Evolutionary conservation across 2,888 invertebrate genomes (phyloP).

Genomic region (Brenthis hecate): DNA sequence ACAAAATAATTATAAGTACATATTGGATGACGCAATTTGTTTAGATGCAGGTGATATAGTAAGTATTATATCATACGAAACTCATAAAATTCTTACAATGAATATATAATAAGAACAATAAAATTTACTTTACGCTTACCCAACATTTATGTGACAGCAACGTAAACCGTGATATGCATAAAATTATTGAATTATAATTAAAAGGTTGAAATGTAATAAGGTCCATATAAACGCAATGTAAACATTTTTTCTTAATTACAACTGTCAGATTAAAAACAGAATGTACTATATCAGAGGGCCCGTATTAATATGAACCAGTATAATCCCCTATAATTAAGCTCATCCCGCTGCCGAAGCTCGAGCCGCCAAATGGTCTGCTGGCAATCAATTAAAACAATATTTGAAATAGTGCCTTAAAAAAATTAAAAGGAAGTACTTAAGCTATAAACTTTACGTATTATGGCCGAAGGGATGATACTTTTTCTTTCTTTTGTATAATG

Average conservation of each 20-base stretch:
- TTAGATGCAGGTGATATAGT: too few relatives aligned
- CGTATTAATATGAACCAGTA: constrained; percentile 57
- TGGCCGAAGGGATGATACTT: constrained; percentile 48
- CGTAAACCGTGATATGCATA: background rate
- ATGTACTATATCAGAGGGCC: constrained; percentile 45
- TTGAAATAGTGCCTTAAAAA: constrained; percentile 79
- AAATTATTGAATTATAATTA: constrained; percentile 1
- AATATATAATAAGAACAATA: too few relatives aligned
- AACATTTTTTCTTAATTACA: constrained; percentile 58
- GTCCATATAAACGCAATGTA: constrained; percentile 27
- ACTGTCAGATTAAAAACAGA: constrained; percentile 57
- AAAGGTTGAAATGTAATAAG: constrained; percentile 4
- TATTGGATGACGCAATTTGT: too few relatives aligned
- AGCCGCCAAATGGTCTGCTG: constrained; percentile 76
- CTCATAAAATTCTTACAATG: too few relatives aligned
- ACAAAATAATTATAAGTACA: too few relatives aligned
- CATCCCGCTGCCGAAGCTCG: constrained; percentile 45
- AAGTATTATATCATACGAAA: too few relatives aligned
- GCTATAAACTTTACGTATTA: constrained; percentile 75
- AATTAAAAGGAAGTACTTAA: constrained; percentile 71
- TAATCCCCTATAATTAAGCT: constrained; percentile 69
- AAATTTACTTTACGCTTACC: background rate
- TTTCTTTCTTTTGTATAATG: constrained; percentile 47
- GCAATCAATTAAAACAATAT: constrained; percentile 82
- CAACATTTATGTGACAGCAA: constrained; percentile 5